Base-by-base conservation (phyloP, 1,140 invertebrate genomes). In the Scaptodrosophila lebanonensis region DNA sequence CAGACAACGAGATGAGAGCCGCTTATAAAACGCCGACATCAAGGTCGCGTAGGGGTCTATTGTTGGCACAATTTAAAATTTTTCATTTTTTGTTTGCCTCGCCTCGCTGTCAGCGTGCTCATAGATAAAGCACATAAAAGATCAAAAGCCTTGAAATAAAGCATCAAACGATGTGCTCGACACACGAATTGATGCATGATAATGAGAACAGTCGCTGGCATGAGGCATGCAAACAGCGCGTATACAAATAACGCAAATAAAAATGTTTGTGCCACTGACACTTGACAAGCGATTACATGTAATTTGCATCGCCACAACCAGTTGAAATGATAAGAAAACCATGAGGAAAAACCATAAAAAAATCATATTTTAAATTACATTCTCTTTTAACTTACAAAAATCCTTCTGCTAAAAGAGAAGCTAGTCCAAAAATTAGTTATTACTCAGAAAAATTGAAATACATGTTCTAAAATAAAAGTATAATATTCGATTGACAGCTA, bases 71-170 rank as follows among this genome's bases (percentile, higher is more conserved):
- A 33, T 48, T 70, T 50, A 60, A n/a, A n/a, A n/a, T 54, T 25
- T 36, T 48, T 52, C 40, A 13, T 22, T 35, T 27, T 9, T 44
- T 18, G 3, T 15, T 7, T 13, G n/a, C 32, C 43, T 33, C 35
- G 15, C 32, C 22, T 35, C 25, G 30, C 38, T 52, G 25, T 33
- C 29, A 62, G 50, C 43, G 25, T 13, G 35, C 13, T 25, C 73
- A 68, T 79, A 79, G 68, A 77, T 79, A 79, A 52, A 79, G 69
- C 73, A 65, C 68, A 77, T 77, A 79, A 77, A 82, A 82, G 73
- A 79, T 79, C 73, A 79, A 79, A 79, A 75, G 65, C 69, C 73
- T 62, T 68, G 75, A 60, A n/a, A 76, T 76, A 71, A 76, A 71
- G 71, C 73, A 77, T 79, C 72, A 72, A 77, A 77, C 68, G 79